Evolutionary conservation across 1,140 invertebrate species (phyloP).

Genomic region (Euglossa dilemma): DNA sequence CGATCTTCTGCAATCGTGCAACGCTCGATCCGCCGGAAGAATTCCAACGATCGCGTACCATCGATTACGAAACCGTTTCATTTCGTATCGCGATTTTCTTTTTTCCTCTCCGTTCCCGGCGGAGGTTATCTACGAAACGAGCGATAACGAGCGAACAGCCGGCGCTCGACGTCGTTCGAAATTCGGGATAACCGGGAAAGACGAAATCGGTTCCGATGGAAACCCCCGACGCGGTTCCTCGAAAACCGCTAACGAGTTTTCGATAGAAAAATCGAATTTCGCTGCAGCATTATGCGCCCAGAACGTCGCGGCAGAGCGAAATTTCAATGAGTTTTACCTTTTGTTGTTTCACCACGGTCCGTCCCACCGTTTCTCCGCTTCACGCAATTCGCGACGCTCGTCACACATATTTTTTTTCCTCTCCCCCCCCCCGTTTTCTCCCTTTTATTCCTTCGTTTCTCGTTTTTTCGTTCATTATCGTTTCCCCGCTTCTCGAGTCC

Average conservation of each 20-base stretch:
- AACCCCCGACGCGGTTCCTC: too few relatives aligned
- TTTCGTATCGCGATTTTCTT: background rate
- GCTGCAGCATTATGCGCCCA: background rate
- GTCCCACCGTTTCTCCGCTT: background rate
- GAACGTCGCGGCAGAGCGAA: background rate
- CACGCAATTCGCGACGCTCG: background rate
- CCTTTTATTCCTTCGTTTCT: too few relatives aligned
- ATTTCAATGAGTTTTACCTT: background rate
- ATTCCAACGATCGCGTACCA: background rate
- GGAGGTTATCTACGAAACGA: too few relatives aligned
- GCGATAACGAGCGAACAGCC: too few relatives aligned
- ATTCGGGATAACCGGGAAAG: background rate
- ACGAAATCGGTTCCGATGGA: background rate
- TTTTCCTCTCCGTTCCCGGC: background rate
- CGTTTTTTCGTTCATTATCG: background rate
- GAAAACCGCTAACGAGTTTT: background rate
- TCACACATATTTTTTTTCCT: background rate
- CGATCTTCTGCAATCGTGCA: background rate
- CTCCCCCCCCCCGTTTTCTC: too few relatives aligned
- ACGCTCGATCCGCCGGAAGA: conserved; percentile 26
- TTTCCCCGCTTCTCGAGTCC: background rate
- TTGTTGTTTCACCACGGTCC: background rate
- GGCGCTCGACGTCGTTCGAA: too few relatives aligned
- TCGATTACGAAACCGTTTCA: too few relatives aligned
- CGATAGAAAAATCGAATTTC: conserved; percentile 3